A percentile compares a stretch with the other conserved stretches of the same genome.
Conservation (phyloP, 1,140 invertebrate genomes). For the Coenobita brevimanus region DNA sequence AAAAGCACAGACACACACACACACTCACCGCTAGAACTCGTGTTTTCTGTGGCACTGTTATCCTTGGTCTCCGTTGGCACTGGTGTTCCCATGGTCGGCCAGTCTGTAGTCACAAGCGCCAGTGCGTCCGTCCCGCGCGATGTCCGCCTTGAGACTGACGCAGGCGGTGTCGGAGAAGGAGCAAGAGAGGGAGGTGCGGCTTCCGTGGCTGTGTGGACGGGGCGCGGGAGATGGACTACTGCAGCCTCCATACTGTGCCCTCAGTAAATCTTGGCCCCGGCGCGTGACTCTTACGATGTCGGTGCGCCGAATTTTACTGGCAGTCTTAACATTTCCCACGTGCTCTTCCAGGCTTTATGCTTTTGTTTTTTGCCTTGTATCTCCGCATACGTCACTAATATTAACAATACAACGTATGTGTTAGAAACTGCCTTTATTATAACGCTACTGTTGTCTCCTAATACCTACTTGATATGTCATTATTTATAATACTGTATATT, state of each 20-base stretch:
- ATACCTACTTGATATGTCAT: too few relatives aligned
- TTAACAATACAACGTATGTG: too few relatives aligned
- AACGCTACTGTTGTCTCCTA: too few relatives aligned
- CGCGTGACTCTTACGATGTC: slow-evolving; percentile 36
- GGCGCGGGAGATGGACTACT: slow-evolving; percentile 61
- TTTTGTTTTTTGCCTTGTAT: too few relatives aligned
- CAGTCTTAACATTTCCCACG: background rate
- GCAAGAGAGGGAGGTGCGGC: slow-evolving; percentile 19
- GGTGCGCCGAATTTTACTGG: slow-evolving; percentile 32
- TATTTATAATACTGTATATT: too few relatives aligned
- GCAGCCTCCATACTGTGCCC: slow-evolving; percentile 53
- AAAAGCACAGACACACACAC: too few relatives aligned
- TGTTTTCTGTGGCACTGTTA: slow-evolving; percentile 57
- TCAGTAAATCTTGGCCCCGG: slow-evolving; percentile 59
- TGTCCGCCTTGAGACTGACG: slow-evolving; percentile 43
- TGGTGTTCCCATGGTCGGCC: slow-evolving; percentile 47
- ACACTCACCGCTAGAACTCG: slow-evolving; percentile 46
- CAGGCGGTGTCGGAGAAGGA: background rate
- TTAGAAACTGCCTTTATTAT: too few relatives aligned
- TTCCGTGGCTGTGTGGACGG: slow-evolving; percentile 44
- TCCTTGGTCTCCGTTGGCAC: slow-evolving; percentile 60
- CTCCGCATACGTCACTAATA: too few relatives aligned
- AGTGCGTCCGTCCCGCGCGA: slow-evolving; percentile 23
- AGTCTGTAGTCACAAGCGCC: background rate
- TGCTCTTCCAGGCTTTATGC: slow-evolving; percentile 10